These are phyloP conservation scores for Eupithecia centaureata DNA, from an alignment of 2,888 invertebrate species.

Conservation along the genomic window DNA sequence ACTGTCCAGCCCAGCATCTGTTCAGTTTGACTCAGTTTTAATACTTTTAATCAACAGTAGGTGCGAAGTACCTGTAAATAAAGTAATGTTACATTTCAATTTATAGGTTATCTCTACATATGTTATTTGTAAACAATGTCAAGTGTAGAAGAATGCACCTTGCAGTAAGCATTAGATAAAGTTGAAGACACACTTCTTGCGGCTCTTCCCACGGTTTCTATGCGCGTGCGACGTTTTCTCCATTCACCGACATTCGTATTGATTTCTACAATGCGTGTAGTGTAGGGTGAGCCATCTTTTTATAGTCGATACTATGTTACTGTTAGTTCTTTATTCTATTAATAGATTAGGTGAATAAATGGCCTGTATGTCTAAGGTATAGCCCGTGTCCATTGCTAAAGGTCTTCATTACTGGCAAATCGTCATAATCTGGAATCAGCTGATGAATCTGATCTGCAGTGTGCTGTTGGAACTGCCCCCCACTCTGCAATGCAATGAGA, in stretches of 20 bases:
- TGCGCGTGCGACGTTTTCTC: conserved; percentile 39
- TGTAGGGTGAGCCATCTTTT: background rate
- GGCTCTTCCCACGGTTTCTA: conserved; percentile 40
- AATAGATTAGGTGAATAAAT: no score
- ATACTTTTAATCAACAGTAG: background rate
- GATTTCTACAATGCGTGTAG: conserved; percentile 19
- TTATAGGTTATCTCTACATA: background rate
- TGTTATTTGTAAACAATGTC: conserved; percentile 1
- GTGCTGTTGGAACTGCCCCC: no score
- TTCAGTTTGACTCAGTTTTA: no score
- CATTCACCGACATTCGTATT: conserved; percentile 35
- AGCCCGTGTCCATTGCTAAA: no score
- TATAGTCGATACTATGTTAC: background rate
- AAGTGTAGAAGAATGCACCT: conserved; percentile 6
- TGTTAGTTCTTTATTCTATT: no score
- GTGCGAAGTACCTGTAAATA: no score
- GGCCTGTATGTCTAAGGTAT: no score
- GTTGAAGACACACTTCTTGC: conserved; percentile 29
- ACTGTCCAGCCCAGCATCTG: background rate
- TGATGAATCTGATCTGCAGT: no score
- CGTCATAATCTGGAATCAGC: no score
- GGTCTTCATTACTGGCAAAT: no score
- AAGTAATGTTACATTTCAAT: background rate
- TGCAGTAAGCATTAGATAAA: conserved; percentile 19
- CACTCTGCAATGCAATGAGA: no score